A percentile compares a stretch with the other conserved stretches of the same genome.
Conservation (phyloP, 1,140 invertebrate genomes). For the Portunus trituberculatus region DNA sequence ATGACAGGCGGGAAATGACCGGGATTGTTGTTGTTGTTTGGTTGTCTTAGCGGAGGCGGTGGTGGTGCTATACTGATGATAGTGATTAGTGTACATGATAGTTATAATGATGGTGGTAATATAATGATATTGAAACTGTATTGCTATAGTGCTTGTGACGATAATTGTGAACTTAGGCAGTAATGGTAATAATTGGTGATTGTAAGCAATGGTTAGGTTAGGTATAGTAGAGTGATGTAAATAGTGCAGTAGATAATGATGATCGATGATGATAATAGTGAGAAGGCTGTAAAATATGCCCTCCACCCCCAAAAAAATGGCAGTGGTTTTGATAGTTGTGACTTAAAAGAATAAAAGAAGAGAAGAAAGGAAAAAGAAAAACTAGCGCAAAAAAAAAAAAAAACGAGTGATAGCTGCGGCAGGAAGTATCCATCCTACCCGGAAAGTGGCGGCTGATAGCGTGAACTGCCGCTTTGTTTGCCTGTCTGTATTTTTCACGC, state of each 20-base stretch:
- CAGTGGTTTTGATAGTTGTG: neutral
- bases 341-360: neutral
- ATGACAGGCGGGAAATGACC: too few species aligned
- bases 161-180: neutral
- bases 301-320: neutral
- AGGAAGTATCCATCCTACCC: too few species aligned
- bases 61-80: neutral
- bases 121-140: neutral
- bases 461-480: too few species aligned
- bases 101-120: neutral
- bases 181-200: neutral
- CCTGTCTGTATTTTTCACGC: neutral
- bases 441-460: too few species aligned
- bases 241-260: neutral
- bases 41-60: neutral
- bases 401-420: too few species aligned
- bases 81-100: neutral
- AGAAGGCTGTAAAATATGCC: neutral
- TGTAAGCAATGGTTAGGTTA: neutral
- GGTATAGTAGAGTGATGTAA: neutral
- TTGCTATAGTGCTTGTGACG: neutral
- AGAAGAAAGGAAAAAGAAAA: neutral
- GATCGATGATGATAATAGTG: neutral
- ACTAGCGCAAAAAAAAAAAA: too few species aligned
- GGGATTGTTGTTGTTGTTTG: too few species aligned